Evolutionary conservation across 2,888 invertebrate genomes (phyloP).

Genomic region (Seira sanloemensis): DNA sequence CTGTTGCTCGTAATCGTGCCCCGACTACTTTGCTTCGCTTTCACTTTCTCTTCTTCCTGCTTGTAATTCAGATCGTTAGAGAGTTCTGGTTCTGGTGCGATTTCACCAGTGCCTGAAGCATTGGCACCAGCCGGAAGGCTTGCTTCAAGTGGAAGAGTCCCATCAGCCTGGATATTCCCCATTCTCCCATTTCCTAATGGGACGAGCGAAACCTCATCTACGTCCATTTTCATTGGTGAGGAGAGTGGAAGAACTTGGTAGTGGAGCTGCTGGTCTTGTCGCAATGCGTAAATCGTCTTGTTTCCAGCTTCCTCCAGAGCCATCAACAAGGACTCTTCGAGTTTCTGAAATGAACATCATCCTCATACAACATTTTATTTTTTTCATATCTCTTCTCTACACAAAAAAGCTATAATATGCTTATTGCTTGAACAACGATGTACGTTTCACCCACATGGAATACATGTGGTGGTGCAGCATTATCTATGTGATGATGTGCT

Average conservation of each 20-base stretch:
- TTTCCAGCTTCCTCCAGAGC: conserved; percentile 69
- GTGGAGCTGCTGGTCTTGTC: conserved; percentile 68
- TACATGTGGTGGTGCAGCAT: neutral
- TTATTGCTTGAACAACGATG: no score
- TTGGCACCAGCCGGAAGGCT: conserved; percentile 42
- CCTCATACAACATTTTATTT: neutral
- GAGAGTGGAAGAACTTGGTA: conserved; percentile 47
- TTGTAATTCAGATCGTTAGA: conserved; percentile 2
- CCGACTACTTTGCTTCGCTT: conserved; percentile 17
- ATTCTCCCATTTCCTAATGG: conserved; percentile 65
- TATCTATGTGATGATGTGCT: neutral
- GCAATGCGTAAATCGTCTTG: conserved; percentile 73
- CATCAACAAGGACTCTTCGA: conserved; percentile 72
- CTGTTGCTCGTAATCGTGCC: conserved; percentile 53
- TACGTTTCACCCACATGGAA: neutral
- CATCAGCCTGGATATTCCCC: conserved; percentile 71
- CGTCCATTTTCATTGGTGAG: conserved; percentile 48
- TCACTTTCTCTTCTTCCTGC: neutral
- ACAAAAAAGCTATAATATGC: no score
- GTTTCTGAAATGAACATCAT: conserved; percentile 65
- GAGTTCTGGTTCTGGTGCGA: neutral
- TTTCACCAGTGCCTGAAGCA: conserved; percentile 5
- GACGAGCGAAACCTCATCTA: conserved; percentile 50
- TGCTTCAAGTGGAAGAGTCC: conserved; percentile 53
- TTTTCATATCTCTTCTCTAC: no score